phyloP scores from a whole-genome alignment of 2,888 invertebrate genomes.

The Salpingus planirostris region DNA sequence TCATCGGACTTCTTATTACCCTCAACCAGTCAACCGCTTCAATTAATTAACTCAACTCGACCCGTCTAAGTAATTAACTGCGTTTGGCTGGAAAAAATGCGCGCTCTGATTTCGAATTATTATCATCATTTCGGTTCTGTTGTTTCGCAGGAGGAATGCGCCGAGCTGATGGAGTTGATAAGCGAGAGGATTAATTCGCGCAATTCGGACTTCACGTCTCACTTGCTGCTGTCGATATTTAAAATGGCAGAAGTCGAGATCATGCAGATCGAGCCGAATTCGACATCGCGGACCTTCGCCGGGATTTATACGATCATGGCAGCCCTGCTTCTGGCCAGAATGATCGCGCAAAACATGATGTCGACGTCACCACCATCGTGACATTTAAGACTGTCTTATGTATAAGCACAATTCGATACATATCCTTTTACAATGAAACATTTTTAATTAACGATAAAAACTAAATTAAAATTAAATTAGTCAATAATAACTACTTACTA shows the following conservation, averaged over 20 bases:
- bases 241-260: constrained; percentile 89
- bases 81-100: no score
- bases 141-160: constrained; percentile 71
- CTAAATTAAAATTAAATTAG: constrained; percentile 24
- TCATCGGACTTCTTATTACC: no score
- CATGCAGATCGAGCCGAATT: constrained; percentile 63
- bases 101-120: no score
- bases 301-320: no score
- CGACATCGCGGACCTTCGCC: constrained; percentile 30
- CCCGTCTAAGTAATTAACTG: no score
- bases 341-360: no score
- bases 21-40: no score
- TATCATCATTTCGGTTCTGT: no score
- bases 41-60: no score
- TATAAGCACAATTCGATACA: constrained; percentile 32
- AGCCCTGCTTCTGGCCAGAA: no score
- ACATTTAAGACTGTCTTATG: constrained; percentile 32
- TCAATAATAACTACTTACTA: no score
- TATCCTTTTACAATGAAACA: constrained; percentile 33
- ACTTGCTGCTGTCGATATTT: constrained; percentile 80
- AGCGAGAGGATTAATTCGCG: constrained; percentile 79
- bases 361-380: constrained; percentile 32
- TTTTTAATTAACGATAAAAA: no score
- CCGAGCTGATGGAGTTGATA: constrained; percentile 68
- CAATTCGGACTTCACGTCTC: constrained; percentile 77